Conservation (phyloP, 2,113 vertebrate genomes). For the Pterocles orientalis region DNA sequence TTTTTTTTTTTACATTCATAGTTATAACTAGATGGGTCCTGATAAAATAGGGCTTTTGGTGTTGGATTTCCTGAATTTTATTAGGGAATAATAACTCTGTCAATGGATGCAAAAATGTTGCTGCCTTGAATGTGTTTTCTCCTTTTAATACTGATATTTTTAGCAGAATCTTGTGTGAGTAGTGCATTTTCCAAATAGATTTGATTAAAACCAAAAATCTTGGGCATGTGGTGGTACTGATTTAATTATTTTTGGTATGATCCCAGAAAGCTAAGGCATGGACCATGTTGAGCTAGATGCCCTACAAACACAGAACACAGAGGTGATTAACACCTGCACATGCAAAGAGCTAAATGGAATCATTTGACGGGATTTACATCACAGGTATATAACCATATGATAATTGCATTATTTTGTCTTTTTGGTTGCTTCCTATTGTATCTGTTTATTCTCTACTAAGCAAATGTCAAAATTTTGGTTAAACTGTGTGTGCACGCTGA, state of each 20-base stretch:
- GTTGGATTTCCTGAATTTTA: not conserved
- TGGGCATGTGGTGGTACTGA: not conserved
- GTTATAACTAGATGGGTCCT: not conserved
- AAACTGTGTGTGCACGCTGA: not conserved
- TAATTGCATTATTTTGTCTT: not conserved
- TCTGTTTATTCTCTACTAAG: not conserved
- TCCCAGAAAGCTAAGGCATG: not conserved
- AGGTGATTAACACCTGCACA: not conserved
- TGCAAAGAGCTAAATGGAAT: not conserved
- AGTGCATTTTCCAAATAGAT: not conserved
- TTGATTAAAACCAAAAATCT: not conserved
- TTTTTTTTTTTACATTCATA: not conserved
- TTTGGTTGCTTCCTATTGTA: not conserved
- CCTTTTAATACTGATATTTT: not conserved
- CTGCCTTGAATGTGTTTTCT: not conserved
- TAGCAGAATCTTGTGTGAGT: not conserved
- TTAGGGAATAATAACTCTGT: not conserved
- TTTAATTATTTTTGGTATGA: not conserved
- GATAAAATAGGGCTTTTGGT: not conserved
- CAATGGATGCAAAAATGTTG: not conserved
- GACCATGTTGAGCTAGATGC: not conserved
- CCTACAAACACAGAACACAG: not conserved
- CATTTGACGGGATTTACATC: not conserved
- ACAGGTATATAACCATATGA: not conserved
- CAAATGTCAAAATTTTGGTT: not conserved